Evolutionary conservation across 1,140 invertebrate species (phyloP), one percentile per base, ranked within the genome.

Genomic region (Drosophila pectinifera): DNA sequence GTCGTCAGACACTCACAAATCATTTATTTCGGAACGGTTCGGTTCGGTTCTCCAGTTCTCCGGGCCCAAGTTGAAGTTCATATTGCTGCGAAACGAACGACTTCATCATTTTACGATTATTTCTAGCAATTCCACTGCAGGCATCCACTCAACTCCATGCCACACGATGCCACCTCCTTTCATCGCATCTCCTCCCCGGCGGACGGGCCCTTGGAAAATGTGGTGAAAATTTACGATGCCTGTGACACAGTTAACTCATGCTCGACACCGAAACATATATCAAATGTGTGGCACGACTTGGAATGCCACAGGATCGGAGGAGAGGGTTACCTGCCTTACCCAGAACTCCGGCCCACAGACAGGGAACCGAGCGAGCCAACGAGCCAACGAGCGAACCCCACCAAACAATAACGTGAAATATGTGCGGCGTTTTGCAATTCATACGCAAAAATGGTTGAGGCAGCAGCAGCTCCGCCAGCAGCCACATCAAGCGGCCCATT

Each of bases 401-500:
- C 74, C 84, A 78, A 88, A 89, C 84, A 89, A 89, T 89, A 88
- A 88, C 84, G 84, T 89, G 84, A 89, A 89, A 89, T 90, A 89
- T 89, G 84, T 89, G 84, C 85, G 84, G 85, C 85, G 84, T 89
- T 89, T 89, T 89, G 85, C 84, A 89, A 89, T 89, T 89, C 84
- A 89, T 89, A 89, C 84, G 84, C 84, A 89, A 89, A 89, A 89
- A 89, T 83, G 79, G 79, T 79, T 88, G 79, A 86, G 67, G 67
- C 64, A 70, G 28, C 63, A 54, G 10, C 61, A 54, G 1, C n/a
- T 24, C 16, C 38, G 34, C 28, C 58, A 64, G 28, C 64, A 51
- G 48, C 63, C 24, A 45, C 63, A 45, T 55, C 49, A 18, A 46
- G 78, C 82, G 84, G 84, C 83, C 58, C 62, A 88, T 86, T 86